Evolutionary conservation across 2,888 invertebrate species (phyloP).

Genomic region (Rhamphomyia laevipes): DNA sequence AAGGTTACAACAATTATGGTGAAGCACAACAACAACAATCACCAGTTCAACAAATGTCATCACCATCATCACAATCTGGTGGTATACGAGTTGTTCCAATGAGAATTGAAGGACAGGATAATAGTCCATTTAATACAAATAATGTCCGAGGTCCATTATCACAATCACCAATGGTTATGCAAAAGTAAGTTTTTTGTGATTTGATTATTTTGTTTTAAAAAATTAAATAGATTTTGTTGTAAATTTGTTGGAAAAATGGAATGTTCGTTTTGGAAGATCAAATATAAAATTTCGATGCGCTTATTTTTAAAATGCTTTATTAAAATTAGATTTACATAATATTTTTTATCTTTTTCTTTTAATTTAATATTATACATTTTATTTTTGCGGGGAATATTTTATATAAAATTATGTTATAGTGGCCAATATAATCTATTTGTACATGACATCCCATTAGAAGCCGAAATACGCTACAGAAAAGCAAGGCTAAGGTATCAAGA

Average conservation of each 20-base stretch:
- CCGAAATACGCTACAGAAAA: constrained; percentile 35
- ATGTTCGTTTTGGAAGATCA: too few relatives aligned
- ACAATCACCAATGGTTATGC: constrained; percentile 32
- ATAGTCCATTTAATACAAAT: constrained; percentile 16
- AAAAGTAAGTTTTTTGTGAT: constrained; percentile 38
- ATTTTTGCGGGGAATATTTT: background rate
- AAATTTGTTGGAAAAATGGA: too few relatives aligned
- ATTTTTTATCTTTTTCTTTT: background rate
- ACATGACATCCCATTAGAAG: constrained; percentile 38
- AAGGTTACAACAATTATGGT: constrained; percentile 35
- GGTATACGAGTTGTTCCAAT: constrained; percentile 51
- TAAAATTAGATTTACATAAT: background rate
- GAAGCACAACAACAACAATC: constrained; percentile 21
- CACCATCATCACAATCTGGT: constrained; percentile 25
- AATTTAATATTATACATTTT: background rate
- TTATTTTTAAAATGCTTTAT: background rate
- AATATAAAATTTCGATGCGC: too few relatives aligned
- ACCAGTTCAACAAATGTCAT: too few relatives aligned
- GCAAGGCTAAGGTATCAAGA: constrained; percentile 34
- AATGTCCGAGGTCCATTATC: constrained; percentile 30
- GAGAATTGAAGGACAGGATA: constrained; percentile 39
- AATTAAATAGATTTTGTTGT: too few relatives aligned
- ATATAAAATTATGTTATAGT: constrained; percentile 20
- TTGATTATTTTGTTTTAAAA: too few relatives aligned
- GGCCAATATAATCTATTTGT: constrained; percentile 34